Evolutionary conservation across 92 coral and sea anemone genomes (phyloP).

Genomic region (Parazoanthus darwini): DNA sequence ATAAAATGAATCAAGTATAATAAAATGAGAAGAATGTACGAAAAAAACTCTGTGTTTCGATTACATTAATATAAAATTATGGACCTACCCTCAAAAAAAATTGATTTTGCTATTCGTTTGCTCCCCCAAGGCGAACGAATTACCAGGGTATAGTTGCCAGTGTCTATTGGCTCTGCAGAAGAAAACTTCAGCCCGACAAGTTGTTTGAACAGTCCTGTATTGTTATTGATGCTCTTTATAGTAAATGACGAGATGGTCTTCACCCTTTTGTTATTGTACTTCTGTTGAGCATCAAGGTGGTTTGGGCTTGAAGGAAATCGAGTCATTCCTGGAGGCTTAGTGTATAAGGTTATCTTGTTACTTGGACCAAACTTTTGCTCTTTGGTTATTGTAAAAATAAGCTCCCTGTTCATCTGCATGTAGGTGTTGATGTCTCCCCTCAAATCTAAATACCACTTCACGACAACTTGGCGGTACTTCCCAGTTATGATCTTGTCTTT

Average conservation of each 20-base stretch:
- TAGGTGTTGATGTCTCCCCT: constrained; percentile 9
- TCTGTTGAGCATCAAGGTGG: not conserved
- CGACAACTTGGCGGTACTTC: not conserved
- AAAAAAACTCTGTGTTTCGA: not conserved
- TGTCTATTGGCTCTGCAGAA: not conserved
- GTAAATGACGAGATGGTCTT: constrained; percentile 11
- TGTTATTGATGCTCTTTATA: not conserved
- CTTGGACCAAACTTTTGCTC: not conserved
- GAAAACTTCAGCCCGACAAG: constrained; percentile 6
- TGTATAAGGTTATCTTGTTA: not conserved
- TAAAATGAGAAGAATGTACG: not conserved
- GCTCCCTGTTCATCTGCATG: constrained; percentile 15
- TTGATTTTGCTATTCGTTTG: constrained; percentile 11
- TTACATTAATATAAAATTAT: not conserved
- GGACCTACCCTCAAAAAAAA: constrained; percentile 1
- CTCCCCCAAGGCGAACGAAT: constrained; percentile 11
- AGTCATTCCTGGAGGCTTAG: constrained; percentile 8
- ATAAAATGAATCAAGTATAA: not conserved
- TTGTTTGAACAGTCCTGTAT: not conserved
- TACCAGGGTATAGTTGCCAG: not conserved
- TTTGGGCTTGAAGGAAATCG: constrained; percentile 22
- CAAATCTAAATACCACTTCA: constrained; percentile 4
- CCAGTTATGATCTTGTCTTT: not conserved
- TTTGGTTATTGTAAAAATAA: constrained; percentile 6
- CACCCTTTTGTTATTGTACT: not conserved